These are phyloP conservation scores for Drosophila asahinai DNA, from an alignment of 1,140 invertebrate species.

Conservation along the genomic window DNA sequence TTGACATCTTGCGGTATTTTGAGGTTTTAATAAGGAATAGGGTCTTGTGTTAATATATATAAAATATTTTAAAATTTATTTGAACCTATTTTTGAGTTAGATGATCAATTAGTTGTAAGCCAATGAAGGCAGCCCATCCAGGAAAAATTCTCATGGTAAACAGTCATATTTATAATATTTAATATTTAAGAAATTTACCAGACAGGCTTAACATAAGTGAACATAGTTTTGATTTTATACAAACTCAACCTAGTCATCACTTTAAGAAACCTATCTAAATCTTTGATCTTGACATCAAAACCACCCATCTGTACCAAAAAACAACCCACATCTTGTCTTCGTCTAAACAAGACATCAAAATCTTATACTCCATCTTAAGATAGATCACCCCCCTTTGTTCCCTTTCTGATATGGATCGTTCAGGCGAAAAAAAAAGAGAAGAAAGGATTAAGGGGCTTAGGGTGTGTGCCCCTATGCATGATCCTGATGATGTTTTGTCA, in stretches of 20 bases:
- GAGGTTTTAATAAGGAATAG: neutral
- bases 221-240: neutral
- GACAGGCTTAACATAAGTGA: neutral
- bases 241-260: neutral
- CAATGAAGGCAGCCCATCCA: too few species aligned
- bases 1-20: neutral
- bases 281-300: neutral
- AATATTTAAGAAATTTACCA: too few species aligned
- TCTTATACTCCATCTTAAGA: conserved; percentile 16
- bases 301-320: conserved; percentile 14
- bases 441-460: conserved; percentile 52
- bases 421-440: conserved; percentile 29
- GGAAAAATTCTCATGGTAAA: too few species aligned
- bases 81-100: too few species aligned
- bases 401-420: conserved; percentile 24
- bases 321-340: conserved; percentile 8
- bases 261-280: neutral
- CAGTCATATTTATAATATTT: too few species aligned
- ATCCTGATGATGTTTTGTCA: conserved; percentile 48
- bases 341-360: conserved; percentile 27
- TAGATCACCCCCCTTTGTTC: conserved; percentile 20
- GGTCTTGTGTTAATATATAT: too few species aligned
- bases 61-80: neutral
- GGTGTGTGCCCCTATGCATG: conserved; percentile 34
- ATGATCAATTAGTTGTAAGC: too few species aligned